Evolutionary conservation across 2,797 vertebrate species (phyloP).

Genomic region (Amazona finschi): DNA sequence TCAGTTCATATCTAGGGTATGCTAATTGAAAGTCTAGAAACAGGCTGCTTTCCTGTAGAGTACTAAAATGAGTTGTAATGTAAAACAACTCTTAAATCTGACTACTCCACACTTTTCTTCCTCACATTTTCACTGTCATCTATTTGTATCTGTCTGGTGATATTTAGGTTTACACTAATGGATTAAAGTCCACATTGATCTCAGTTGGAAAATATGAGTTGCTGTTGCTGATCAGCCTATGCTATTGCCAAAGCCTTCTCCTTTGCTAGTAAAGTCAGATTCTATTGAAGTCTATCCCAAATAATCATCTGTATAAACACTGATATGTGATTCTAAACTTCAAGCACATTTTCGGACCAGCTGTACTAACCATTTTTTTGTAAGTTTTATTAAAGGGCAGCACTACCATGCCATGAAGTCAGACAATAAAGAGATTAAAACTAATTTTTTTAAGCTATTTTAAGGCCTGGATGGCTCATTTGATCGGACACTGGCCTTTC

Average conservation of each 20-base stretch:
- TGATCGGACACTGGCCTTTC: conserved; percentile 33
- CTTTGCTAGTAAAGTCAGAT: conserved; percentile 73
- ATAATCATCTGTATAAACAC: conserved; percentile 95
- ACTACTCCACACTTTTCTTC: conserved; percentile 43
- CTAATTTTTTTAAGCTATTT: conserved; percentile 33
- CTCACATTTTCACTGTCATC: conserved; percentile 51
- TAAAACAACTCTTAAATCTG: conserved; percentile 61
- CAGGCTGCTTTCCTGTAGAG: conserved; percentile 60
- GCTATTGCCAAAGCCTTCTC: conserved; percentile 72
- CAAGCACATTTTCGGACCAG: conserved; percentile 87
- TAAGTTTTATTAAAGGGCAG: conserved; percentile 74
- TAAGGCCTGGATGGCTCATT: conserved; percentile 44
- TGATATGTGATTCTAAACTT: conserved; percentile 89
- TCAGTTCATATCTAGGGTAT: conserved; percentile 60
- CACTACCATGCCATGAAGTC: conserved; percentile 58
- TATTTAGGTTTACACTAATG: conserved; percentile 69
- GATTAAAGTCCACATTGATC: conserved; percentile 73
- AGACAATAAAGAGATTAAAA: conserved; percentile 66
- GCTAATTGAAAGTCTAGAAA: conserved; percentile 73
- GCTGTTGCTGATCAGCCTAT: conserved; percentile 71
- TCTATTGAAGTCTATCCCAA: conserved; percentile 86
- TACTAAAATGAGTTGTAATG: conserved; percentile 64
- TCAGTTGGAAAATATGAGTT: conserved; percentile 77
- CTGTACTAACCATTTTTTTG: conserved; percentile 87
- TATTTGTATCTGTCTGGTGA: conserved; percentile 68